phyloP scores from a whole-genome alignment of 2,888 invertebrate species.

The Sinotaia quadrata region DNA sequence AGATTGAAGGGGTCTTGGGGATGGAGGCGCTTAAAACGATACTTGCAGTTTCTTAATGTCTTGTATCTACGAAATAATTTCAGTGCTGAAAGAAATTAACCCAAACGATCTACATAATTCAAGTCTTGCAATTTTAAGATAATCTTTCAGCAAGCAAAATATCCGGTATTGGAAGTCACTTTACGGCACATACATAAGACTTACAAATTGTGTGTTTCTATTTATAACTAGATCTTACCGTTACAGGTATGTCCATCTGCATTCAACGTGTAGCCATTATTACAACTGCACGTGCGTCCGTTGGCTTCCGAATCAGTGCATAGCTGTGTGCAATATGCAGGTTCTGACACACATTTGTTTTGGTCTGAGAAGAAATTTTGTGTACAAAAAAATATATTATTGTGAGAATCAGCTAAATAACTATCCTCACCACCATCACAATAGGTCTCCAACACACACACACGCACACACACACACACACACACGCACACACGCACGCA shows the following conservation, averaged over 20 bases:
- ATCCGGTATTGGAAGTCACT: too few relatives aligned
- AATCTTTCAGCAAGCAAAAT: too few relatives aligned
- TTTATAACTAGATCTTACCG: conserved; percentile 39
- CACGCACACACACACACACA: background rate
- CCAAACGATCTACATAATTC: too few relatives aligned
- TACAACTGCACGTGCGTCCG: conserved; percentile 79
- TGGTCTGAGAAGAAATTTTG: conserved; percentile 1
- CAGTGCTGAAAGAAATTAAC: too few relatives aligned
- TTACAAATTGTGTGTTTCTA: too few relatives aligned
- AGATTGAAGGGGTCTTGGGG: too few relatives aligned
- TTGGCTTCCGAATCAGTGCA: conserved; percentile 11
- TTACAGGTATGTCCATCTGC: conserved; percentile 32
- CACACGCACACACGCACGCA: conserved; percentile 6
- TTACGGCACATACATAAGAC: too few relatives aligned
- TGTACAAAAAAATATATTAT: background rate
- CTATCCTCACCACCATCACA: background rate
- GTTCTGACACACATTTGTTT: conserved; percentile 11
- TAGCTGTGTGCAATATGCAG: conserved; percentile 12
- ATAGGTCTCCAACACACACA: background rate
- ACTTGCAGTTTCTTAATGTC: too few relatives aligned
- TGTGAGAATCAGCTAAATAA: background rate
- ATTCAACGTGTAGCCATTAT: conserved; percentile 45
- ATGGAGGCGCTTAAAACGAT: too few relatives aligned
- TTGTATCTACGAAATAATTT: too few relatives aligned
- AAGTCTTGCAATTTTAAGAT: too few relatives aligned